Evolutionary conservation across 2,888 invertebrate genomes (phyloP).

Genomic region (Chrysopilus asiliformis): DNA sequence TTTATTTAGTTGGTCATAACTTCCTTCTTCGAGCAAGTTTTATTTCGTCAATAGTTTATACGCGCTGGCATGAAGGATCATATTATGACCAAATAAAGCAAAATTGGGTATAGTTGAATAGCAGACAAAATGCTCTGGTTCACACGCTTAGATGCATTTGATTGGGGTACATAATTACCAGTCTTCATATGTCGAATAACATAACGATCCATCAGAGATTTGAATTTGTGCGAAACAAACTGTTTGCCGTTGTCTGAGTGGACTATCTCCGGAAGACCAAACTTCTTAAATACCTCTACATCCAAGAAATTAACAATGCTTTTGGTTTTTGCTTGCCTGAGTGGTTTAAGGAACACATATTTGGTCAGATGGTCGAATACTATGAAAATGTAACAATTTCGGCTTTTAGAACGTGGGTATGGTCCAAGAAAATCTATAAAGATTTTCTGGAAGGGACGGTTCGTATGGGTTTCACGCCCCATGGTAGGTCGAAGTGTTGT

Average conservation of each 20-base stretch:
- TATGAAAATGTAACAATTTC: background rate
- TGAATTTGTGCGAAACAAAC: background rate
- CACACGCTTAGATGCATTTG: slow-evolving; percentile 21
- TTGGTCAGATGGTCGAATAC: slow-evolving; percentile 2
- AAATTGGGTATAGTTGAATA: background rate
- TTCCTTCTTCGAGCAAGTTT: too few relatives aligned
- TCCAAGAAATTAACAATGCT: background rate
- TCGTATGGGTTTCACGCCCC: background rate
- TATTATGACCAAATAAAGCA: background rate
- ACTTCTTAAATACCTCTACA: background rate
- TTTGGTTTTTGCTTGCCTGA: background rate
- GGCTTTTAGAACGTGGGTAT: background rate
- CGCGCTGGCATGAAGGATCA: too few relatives aligned
- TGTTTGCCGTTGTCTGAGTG: slow-evolving; percentile 4
- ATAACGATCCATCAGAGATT: slow-evolving; percentile 1
- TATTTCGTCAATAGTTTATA: too few relatives aligned
- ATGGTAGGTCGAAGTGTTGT: background rate
- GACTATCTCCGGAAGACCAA: background rate
- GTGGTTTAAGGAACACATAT: slow-evolving; percentile 1
- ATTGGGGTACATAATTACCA: slow-evolving; percentile 20
- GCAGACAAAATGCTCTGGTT: slow-evolving; percentile 11
- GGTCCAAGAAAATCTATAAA: slow-evolving; percentile 3
- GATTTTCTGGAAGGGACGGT: slow-evolving; percentile 2
- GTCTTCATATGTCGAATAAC: background rate
- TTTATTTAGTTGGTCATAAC: too few relatives aligned